These are phyloP conservation scores for Himalopsyche japonica DNA, from an alignment of 2,888 invertebrate species.

Conservation along the genomic window DNA sequence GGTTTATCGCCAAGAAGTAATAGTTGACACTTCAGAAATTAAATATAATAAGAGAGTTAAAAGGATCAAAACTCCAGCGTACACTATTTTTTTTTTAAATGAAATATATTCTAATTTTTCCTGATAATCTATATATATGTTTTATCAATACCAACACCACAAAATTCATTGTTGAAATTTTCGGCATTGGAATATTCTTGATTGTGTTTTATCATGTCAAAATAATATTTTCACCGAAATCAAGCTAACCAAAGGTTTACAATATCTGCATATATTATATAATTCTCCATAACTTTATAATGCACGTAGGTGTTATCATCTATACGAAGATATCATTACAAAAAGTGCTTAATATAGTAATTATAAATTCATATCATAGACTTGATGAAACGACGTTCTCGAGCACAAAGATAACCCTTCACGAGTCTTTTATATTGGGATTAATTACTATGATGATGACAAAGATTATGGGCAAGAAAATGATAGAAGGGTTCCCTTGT, in stretches of 20 bases:
- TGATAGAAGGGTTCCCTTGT: not conserved
- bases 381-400: not conserved
- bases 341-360: not conserved
- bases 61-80: no score
- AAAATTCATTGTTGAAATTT: no score
- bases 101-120: no score
- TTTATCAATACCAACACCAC: no score
- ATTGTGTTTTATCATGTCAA: no score
- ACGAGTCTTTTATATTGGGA: not conserved
- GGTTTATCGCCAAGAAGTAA: no score
- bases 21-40: no score
- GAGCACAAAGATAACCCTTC: not conserved
- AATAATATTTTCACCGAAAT: no score
- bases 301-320: not conserved
- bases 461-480: not conserved
- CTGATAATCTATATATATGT: no score
- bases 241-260: not conserved
- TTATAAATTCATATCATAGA: not conserved
- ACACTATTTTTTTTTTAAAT: no score
- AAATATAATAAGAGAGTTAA: no score
- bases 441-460: not conserved
- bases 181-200: no score
- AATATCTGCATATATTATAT: not conserved
- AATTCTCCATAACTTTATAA: not conserved
- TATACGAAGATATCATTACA: not conserved